These are phyloP conservation scores for Drosophila fuyamai DNA, from an alignment of 1,140 invertebrate species.

Conservation along the genomic window DNA sequence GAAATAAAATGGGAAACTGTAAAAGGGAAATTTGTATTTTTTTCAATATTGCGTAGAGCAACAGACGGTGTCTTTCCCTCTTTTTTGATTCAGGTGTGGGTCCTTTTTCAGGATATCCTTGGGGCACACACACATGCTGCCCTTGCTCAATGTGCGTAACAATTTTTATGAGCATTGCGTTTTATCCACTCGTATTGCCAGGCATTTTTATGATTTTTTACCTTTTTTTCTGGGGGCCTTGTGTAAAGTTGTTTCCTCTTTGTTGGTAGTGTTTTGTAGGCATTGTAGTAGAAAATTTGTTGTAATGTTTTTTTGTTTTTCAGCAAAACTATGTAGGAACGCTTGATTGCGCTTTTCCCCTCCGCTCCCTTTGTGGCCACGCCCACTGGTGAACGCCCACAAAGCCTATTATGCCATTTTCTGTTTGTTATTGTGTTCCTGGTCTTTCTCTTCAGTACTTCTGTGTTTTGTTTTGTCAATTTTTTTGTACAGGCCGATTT, in stretches of 20 bases:
- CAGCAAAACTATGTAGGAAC: conserved; percentile 59
- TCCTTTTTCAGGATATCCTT: conserved; percentile 23
- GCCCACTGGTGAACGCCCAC: conserved; percentile 37
- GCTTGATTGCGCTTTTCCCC: conserved; percentile 72
- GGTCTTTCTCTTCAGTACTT: conserved; percentile 21
- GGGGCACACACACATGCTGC: conserved; percentile 38
- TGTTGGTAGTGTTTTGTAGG: conserved; percentile 41
- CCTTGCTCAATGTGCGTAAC: conserved; percentile 76
- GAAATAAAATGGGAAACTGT: conserved; percentile 22
- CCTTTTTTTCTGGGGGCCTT: conserved; percentile 51
- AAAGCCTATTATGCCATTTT: conserved; percentile 57
- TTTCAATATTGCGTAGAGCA: conserved; percentile 42
- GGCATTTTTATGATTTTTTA: conserved; percentile 75
- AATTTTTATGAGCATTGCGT: conserved; percentile 79
- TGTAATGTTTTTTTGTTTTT: conserved; percentile 25
- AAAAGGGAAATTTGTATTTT: conserved; percentile 47
- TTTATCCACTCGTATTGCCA: conserved; percentile 42
- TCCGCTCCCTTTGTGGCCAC: conserved; percentile 23
- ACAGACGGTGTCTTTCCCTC: conserved; percentile 15
- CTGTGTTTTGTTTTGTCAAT: conserved; percentile 5
- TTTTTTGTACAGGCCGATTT: background rate
- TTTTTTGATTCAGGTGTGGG: conserved; percentile 44
- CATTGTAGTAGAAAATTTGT: conserved; percentile 63
- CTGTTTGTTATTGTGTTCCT: conserved; percentile 63
- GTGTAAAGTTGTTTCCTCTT: conserved; percentile 30